Base-by-base conservation (phyloP, 2,113 vertebrate genomes). In the Pedionomus torquatus region DNA sequence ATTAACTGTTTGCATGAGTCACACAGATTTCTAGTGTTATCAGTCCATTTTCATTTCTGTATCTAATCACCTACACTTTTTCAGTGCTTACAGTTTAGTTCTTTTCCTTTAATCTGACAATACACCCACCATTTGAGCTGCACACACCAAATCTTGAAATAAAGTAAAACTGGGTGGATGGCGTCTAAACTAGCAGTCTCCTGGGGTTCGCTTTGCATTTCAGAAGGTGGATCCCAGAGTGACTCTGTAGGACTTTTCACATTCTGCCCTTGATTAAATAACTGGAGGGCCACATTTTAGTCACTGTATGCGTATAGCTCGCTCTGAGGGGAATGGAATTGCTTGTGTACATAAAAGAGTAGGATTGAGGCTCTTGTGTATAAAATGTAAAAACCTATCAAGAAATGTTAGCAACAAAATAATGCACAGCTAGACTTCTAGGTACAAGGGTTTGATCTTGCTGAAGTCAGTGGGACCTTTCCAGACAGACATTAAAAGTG, bases 1-100 rank as follows among this genome's bases (percentile, higher is more conserved):
- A 41, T 93, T 95, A 78, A 43, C 57, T 68, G 13, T 93, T 90
- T 92, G 70, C 78, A 85, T 85, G 66, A 89, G 35, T 86, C 63
- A 61, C 41, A 44, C 31, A 80, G 28, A 74, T 83, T 90, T 77
- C 52, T 61, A 69, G 41, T 70, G 31, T 64, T 90, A 24, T 16
- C 68, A n/a, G n/a, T 58, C 66, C 54, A 58, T 89, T 93, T 86
- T 85, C 35, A 49, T 83, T 84, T 95, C 71, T 61, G 16, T 70
- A 46, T 54, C 63, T 80, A 72, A 58, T 87, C 71, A 63, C 17
- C 19, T 61, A 69, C 46, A 61, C n/a, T 89, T 91, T 87, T 69
- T 15, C 33, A 48, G 31, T 57, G 44, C 41, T 87, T 91, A 30
- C 35, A 61, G 33, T 68, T 71, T 70, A 3, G 12, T 65, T 94